Evolutionary conservation across 1,140 invertebrate genomes (phyloP).

Genomic region (Hylaeus volcanicus): DNA sequence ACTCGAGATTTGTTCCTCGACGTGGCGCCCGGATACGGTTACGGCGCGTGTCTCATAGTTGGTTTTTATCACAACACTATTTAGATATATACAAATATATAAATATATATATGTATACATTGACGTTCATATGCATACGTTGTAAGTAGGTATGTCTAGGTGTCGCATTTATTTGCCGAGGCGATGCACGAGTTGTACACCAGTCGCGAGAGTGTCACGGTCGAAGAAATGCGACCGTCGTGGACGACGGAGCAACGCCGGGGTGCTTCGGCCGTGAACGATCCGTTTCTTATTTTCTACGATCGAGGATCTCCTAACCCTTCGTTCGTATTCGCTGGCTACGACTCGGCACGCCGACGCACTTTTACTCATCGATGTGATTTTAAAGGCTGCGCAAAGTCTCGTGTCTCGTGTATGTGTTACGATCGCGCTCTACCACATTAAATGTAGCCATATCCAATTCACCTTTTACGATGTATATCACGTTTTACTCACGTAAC

Average conservation of each 20-base stretch:
- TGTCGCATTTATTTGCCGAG: conserved; percentile 67
- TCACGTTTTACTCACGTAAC: conserved; percentile 62
- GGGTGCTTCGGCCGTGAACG: conserved; percentile 41
- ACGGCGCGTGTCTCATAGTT: conserved; percentile 71
- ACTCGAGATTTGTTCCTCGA: conserved; percentile 20
- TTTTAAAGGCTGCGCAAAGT: conserved; percentile 76
- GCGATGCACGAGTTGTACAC: conserved; percentile 56
- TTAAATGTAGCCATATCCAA: conserved; percentile 71
- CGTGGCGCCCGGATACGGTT: conserved; percentile 41
- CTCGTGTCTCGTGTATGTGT: conserved; percentile 79
- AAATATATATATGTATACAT: conserved; percentile 61
- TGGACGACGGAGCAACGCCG: conserved; percentile 29
- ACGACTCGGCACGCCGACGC: conserved; percentile 57
- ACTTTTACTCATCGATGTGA: conserved; percentile 78
- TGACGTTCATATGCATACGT: conserved; percentile 62
- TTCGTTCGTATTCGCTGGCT: conserved; percentile 42
- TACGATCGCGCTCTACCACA: conserved; percentile 73
- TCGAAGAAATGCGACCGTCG: conserved; percentile 12
- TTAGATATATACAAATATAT: conserved; percentile 63
- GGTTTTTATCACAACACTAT: conserved; percentile 77
- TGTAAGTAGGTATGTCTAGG: conserved; percentile 68
- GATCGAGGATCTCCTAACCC: conserved; percentile 30
- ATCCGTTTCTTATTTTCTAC: not conserved
- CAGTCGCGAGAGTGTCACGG: conserved; percentile 40
- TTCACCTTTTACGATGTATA: conserved; percentile 72